phyloP scores from a whole-genome alignment of 2,113 vertebrate genomes.

The Lagopus leucura region DNA sequence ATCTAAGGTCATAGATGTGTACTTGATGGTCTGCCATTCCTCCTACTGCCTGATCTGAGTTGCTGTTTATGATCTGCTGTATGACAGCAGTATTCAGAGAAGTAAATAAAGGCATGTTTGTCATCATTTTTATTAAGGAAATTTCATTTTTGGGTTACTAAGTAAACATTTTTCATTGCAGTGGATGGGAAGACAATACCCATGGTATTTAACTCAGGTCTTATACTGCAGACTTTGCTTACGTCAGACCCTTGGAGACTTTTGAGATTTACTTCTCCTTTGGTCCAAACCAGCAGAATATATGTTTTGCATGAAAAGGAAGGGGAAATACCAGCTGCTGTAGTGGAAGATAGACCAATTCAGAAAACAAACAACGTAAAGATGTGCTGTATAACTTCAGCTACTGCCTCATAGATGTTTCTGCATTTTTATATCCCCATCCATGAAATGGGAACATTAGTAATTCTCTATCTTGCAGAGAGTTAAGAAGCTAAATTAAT shows the following conservation, averaged over 20 bases:
- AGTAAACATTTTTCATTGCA: not conserved
- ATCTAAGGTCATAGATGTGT: not conserved
- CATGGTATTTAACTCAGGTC: not conserved
- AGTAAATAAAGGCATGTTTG: not conserved
- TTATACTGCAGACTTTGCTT: not conserved
- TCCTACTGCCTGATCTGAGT: not conserved
- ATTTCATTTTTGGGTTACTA: not conserved
- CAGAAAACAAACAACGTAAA: not conserved
- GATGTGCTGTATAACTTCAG: not conserved
- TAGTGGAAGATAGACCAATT: not conserved
- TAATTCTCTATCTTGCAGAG: conserved; percentile 13
- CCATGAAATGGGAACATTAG: conserved; percentile 18
- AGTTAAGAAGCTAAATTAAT: conserved; percentile 60
- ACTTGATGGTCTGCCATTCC: not conserved
- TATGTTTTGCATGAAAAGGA: not conserved
- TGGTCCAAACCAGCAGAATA: not conserved
- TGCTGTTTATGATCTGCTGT: not conserved
- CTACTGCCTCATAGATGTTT: not conserved
- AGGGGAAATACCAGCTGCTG: not conserved
- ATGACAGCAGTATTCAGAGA: not conserved
- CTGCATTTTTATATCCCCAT: not conserved
- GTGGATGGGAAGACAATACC: not conserved
- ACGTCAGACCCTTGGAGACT: not conserved
- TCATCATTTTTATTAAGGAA: not conserved
- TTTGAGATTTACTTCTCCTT: not conserved